These are phyloP conservation scores for Lithophane ornitopus DNA, from an alignment of 2,888 invertebrate genomes.

Conservation along the genomic window DNA sequence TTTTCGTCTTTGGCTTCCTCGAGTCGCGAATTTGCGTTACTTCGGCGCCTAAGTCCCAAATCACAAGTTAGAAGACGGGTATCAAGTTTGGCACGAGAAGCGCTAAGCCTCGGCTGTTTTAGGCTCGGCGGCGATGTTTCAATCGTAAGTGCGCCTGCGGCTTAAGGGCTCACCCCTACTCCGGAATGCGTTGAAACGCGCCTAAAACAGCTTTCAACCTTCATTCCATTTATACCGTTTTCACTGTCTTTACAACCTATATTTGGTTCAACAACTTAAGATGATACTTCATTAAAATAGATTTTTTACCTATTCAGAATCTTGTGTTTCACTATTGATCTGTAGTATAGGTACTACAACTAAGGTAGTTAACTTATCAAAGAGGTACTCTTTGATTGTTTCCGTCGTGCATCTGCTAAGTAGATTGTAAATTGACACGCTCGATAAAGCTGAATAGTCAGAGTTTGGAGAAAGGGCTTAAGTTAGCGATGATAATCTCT, in stretches of 20 bases:
- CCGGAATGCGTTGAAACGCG: slow-evolving; percentile 82
- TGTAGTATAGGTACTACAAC: too few species aligned
- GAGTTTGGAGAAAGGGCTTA: slow-evolving; percentile 74
- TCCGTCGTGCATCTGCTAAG: slow-evolving; percentile 72
- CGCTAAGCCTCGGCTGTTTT: slow-evolving; percentile 86
- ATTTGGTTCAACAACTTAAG: slow-evolving; percentile 48
- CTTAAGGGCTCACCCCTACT: slow-evolving; percentile 82
- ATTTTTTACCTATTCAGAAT: neutral
- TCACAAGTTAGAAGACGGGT: slow-evolving; percentile 87
- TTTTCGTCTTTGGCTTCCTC: slow-evolving; percentile 67
- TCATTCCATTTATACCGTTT: slow-evolving; percentile 83
- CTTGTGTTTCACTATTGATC: neutral
- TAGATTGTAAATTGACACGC: slow-evolving; percentile 74
- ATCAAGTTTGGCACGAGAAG: slow-evolving; percentile 84
- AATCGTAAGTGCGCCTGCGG: slow-evolving; percentile 84
- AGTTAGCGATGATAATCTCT: slow-evolving; percentile 76
- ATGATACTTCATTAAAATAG: slow-evolving; percentile 38
- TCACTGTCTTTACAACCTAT: slow-evolving; percentile 72
- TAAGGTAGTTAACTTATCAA: neutral
- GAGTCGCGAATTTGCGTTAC: slow-evolving; percentile 87
- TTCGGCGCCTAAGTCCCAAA: slow-evolving; percentile 86
- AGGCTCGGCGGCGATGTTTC: slow-evolving; percentile 85
- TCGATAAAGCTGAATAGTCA: slow-evolving; percentile 74
- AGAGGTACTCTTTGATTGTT: slow-evolving; percentile 30
- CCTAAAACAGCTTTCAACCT: too few species aligned